Evolutionary conservation across 2,113 vertebrate species (phyloP).

Genomic region (Aspidoscelis tigris): DNA sequence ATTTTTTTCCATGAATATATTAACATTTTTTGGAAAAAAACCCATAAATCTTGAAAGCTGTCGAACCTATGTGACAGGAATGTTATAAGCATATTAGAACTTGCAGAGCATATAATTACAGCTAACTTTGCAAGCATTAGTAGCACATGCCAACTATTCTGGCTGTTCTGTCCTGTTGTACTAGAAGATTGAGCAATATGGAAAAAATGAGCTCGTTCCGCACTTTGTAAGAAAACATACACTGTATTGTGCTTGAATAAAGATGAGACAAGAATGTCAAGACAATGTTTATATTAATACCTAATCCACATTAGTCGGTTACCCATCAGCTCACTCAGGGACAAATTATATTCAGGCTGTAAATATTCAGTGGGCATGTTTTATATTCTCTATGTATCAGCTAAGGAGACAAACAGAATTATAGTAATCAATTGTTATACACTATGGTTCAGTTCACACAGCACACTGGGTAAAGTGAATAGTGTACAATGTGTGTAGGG

Average conservation of each 20-base stretch:
- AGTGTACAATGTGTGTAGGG: no score
- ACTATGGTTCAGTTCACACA: no score
- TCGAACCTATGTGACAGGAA: neutral
- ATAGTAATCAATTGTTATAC: no score
- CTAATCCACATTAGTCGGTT: no score
- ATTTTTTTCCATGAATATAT: neutral
- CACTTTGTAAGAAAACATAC: neutral
- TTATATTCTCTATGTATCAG: no score
- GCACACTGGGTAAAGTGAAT: no score
- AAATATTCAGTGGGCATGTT: no score
- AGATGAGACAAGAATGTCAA: neutral
- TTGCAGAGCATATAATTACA: neutral
- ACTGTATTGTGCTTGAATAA: neutral
- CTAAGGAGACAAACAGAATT: no score
- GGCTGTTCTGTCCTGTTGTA: neutral
- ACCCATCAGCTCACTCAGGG: no score
- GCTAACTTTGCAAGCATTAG: neutral
- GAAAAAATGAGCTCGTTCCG: neutral
- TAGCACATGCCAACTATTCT: neutral
- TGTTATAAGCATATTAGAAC: neutral
- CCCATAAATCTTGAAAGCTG: neutral
- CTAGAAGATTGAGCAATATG: neutral
- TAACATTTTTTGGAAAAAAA: neutral
- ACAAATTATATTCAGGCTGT: no score
- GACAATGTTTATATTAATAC: rapidly evolving